Evolutionary conservation across 1,140 invertebrate species (phyloP), one percentile per base, ranked within the genome.

Genomic region (Drosophila setifemur): DNA sequence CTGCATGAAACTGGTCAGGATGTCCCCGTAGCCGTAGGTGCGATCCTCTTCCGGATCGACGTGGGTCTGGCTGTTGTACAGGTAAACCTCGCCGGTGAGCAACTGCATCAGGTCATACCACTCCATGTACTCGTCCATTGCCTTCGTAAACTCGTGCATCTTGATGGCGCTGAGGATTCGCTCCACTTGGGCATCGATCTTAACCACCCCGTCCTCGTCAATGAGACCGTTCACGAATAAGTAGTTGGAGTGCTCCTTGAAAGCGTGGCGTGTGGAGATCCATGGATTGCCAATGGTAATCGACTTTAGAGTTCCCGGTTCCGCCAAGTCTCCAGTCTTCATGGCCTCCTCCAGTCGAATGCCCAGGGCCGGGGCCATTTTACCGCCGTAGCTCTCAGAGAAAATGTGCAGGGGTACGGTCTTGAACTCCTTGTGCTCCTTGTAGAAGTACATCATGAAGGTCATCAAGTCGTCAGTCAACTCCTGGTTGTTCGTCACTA

Each of bases 321-420:
- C 11, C 2, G 92, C 91, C 2, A 97, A 92, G 23, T 91, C 91
- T 3, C 93, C 94, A 0, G 77, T 78, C 57, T 93, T 67, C 71
- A 95, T 93, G 31, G 94, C 95, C 94, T 95, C 70, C 37, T 82
- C 71, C 37, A 89, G 53, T 29, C 89, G 68, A 8, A 83, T 69
- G 2, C 93, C 95, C 85, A 97, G 96, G 68, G 96, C 95, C 7
- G 95, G 93, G 0, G 95, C 94, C 95, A 97, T 97, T 91, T 98
- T 98, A 0, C 96, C 97, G 21, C 96, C 96, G 90, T 98, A 98
- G 1, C 96, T 97, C 89, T 98, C 96, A n/a, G 94, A 94, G 67
- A 95, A 95, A 42, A 98, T 96, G 75, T 96, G 97, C 18, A 96
- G 92, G 0, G 96, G 95, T 3, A 94, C 92, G 3, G 86, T 91